Evolutionary conservation across 1,140 invertebrate species (phyloP).

Genomic region (Agraylea sexmaculata): DNA sequence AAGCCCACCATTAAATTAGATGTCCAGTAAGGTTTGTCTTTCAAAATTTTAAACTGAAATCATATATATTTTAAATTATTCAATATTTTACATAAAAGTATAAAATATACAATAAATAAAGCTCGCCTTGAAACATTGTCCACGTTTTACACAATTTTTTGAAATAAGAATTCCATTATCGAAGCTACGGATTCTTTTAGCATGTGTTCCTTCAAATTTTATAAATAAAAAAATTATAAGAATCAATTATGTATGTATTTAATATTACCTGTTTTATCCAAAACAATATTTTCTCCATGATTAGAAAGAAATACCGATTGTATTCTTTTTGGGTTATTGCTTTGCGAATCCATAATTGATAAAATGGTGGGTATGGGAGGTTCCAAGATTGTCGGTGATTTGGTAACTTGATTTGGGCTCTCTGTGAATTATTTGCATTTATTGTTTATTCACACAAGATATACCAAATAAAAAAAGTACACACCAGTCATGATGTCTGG

Average conservation of each 20-base stretch:
- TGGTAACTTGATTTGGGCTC: slow-evolving; percentile 2
- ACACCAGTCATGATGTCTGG: slow-evolving; percentile 6
- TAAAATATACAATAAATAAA: not conserved
- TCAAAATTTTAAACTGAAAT: slow-evolving; percentile 14
- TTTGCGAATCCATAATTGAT: not conserved
- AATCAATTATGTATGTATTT: not conserved
- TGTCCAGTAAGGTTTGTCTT: slow-evolving; percentile 12
- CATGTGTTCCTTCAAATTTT: slow-evolving; percentile 1
- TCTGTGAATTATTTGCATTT: not conserved
- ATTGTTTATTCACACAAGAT: too few relatives aligned
- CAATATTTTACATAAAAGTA: not conserved
- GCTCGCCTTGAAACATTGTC: slow-evolving; percentile 15
- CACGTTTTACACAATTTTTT: too few relatives aligned
- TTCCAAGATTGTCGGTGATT: slow-evolving; percentile 4
- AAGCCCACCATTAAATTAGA: slow-evolving; percentile 12
- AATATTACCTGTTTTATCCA: slow-evolving; percentile 12
- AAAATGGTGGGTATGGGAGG: too few relatives aligned
- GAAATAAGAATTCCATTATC: too few relatives aligned
- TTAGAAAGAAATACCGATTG: slow-evolving; percentile 10
- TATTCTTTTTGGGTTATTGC: not conserved
- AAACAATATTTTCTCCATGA: slow-evolving; percentile 12
- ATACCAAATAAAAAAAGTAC: not conserved
- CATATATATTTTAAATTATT: slow-evolving; percentile 1
- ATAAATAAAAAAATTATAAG: not conserved
- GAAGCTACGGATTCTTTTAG: too few relatives aligned